These are phyloP conservation scores for Mythimna ferrago DNA, from an alignment of 2,888 invertebrate species.

Conservation along the genomic window DNA sequence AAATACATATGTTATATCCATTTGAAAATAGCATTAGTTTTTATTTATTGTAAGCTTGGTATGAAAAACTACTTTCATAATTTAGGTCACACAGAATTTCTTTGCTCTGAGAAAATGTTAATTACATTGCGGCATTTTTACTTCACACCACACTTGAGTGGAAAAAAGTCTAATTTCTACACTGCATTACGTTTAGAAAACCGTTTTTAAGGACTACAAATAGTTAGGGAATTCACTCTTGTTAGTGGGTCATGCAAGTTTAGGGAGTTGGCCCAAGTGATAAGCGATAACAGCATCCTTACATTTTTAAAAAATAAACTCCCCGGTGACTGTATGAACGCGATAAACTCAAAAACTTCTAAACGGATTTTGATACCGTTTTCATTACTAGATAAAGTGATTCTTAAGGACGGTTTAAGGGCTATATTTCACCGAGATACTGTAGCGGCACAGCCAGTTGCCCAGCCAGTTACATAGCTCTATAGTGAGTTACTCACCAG, in stretches of 20 bases:
- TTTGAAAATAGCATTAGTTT: no score
- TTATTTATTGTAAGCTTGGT: neutral
- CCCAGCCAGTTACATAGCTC: no score
- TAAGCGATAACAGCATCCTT: slow-evolving; percentile 17
- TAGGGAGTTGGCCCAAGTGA: slow-evolving; percentile 55
- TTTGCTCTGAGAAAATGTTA: slow-evolving; percentile 25
- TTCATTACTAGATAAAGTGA: no score
- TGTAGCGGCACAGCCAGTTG: no score
- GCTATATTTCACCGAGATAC: no score
- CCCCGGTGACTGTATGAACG: neutral
- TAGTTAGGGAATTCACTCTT: slow-evolving; percentile 69
- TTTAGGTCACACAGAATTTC: slow-evolving; percentile 4
- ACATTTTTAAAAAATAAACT: neutral
- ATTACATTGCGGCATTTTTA: slow-evolving; percentile 11
- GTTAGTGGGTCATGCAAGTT: slow-evolving; percentile 70
- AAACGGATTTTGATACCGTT: no score
- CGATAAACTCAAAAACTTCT: no score
- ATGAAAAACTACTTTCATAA: neutral
- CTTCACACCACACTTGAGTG: slow-evolving; percentile 11
- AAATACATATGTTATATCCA: neutral
- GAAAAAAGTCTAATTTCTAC: slow-evolving; percentile 15
- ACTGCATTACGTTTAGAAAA: slow-evolving; percentile 44
- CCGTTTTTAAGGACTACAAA: slow-evolving; percentile 62
- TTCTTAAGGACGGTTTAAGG: no score
- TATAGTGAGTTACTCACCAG: no score